phyloP scores from a whole-genome alignment of 2,113 vertebrate species.

The Origma solitaria region DNA sequence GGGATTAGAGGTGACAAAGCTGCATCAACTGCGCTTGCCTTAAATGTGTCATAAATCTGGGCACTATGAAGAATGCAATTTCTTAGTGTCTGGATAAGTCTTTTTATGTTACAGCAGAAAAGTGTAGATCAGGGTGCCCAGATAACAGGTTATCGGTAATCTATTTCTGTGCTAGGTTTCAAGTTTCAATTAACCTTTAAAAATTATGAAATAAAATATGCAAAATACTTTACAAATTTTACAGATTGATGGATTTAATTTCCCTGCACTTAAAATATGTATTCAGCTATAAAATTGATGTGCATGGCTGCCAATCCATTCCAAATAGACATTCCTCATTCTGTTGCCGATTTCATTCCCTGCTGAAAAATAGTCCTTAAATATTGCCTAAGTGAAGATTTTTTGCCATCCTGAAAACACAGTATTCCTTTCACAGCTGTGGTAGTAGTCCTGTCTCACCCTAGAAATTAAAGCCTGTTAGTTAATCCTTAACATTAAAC shows the following conservation, averaged over 20 bases:
- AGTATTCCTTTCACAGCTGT: rapidly evolving
- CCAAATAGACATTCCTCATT: background rate
- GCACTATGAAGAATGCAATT: background rate
- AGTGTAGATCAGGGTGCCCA: background rate
- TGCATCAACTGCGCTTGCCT: background rate
- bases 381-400: background rate
- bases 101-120: background rate
- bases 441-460: background rate
- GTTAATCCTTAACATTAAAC: background rate
- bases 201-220: background rate
- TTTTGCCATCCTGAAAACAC: background rate
- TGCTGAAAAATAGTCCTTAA: background rate
- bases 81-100: background rate
- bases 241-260: background rate
- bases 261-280: background rate
- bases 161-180: background rate
- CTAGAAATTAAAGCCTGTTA: background rate
- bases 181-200: background rate
- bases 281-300: background rate
- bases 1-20: background rate
- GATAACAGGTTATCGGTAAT: background rate
- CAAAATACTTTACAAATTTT: background rate
- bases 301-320: background rate
- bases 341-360: background rate
- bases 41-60: background rate